Base-by-base conservation (phyloP, 30 jellyfish, hydroid and myxozoan genomes). In the Phacellophora camtschatica region DNA sequence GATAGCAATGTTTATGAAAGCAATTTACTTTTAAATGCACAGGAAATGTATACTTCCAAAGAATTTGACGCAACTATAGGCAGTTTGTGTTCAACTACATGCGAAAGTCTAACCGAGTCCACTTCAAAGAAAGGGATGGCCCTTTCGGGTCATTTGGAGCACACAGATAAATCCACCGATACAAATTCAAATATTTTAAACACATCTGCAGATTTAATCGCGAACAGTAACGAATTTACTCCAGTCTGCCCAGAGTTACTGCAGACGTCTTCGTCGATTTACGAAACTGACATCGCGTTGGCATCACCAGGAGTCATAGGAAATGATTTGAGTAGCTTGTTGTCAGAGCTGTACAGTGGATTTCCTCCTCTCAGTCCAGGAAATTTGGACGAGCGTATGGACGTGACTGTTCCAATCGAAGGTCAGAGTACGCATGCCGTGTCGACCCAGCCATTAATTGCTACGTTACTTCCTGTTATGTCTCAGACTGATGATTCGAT, bases 241-340 rank as follows among this genome's bases (percentile, higher is more conserved):
- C 20, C 71, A 1, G 71, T 28, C 8, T 50, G n/a, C 49, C 33
- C 86, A 0, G 74, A 31, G 64, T 48, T 72, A 31, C 29, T 72
- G 27, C 74, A 72, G 18, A 9, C 58, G 5, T 22, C 86, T 30
- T 24, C 75, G 19, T 31, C 61, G 6, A 5, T 36, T 13, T 61
- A 72, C 50, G 66, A 64, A 37, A 30, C 59, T 31, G 58, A 11
- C 7, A 61, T 74, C 7, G 37, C 27, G 9, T 25, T 65, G n/a
- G 81, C 84, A 24, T 66, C 91, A 2, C 81, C 91, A 33, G 91
- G 75, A 12, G 77, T 62, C 39, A 80, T 80, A 37, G 91, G 84
- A 5, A 66, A 33, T 59, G 91, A 80, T 25, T 59, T 80, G 23
- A 80, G 36, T 19, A 33, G 59, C 18, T 69, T 75, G 0, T 61